These are phyloP conservation scores for Euproctis similis DNA, from an alignment of 2,888 invertebrate genomes.

Conservation along the genomic window DNA sequence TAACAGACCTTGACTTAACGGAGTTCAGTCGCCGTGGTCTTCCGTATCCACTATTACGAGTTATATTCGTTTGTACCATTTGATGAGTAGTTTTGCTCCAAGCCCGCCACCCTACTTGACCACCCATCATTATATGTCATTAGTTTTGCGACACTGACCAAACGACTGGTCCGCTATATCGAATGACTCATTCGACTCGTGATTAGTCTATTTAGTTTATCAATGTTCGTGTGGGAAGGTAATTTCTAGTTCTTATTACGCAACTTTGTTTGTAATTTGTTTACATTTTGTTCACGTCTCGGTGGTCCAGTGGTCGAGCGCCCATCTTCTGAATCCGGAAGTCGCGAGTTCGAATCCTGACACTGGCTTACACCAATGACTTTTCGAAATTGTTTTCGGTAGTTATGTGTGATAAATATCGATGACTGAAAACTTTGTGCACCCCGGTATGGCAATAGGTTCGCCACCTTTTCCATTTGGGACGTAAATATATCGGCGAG, in stretches of 20 bases:
- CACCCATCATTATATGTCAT: conserved; percentile 73
- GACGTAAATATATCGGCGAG: too few species aligned
- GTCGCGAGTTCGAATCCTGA: too few species aligned
- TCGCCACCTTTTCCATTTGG: too few species aligned
- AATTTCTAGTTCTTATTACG: conserved; percentile 27
- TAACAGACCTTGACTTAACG: conserved; percentile 65
- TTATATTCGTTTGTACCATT: conserved; percentile 26
- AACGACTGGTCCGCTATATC: conserved; percentile 72
- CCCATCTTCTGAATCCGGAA: too few species aligned
- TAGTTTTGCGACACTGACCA: conserved; percentile 76
- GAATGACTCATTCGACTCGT: conserved; percentile 68
- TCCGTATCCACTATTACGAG: conserved; percentile 31
- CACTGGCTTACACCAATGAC: too few species aligned
- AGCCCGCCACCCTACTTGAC: conserved; percentile 46
- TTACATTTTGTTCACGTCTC: too few species aligned
- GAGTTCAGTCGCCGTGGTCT: conserved; percentile 19
- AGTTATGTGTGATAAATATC: too few species aligned
- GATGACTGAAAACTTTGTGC: too few species aligned
- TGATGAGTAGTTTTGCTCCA: conserved; percentile 24
- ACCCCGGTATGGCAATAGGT: too few species aligned
- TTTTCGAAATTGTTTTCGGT: too few species aligned
- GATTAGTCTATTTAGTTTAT: conserved; percentile 64
- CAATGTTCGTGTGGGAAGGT: conserved; percentile 30
- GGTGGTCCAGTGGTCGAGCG: too few species aligned
- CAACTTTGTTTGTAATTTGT: conserved; percentile 9